These are phyloP conservation scores for Sphenopsis melanotis DNA, from an alignment of 2,797 vertebrate genomes.

Conservation along the genomic window DNA sequence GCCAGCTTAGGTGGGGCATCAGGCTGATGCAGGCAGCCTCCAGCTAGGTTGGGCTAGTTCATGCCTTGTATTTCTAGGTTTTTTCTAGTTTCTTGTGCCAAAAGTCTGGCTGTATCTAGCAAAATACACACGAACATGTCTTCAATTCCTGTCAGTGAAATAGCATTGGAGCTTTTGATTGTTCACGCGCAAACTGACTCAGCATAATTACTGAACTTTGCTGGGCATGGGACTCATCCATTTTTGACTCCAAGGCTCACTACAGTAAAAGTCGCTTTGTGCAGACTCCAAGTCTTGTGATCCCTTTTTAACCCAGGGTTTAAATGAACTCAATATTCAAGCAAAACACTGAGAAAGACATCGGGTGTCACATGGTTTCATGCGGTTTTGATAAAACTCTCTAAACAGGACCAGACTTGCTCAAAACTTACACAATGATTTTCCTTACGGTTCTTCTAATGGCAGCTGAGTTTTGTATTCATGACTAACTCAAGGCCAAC, in stretches of 20 bases:
- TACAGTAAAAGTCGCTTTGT: background rate
- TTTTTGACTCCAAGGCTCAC: background rate
- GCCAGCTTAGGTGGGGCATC: background rate
- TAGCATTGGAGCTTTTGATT: background rate
- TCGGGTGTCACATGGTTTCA: background rate
- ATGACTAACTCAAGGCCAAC: background rate
- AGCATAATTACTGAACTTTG: background rate
- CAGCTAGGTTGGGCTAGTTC: background rate
- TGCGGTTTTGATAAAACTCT: slow-evolving; percentile 1
- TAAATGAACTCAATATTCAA: background rate
- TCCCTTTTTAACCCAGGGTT: background rate
- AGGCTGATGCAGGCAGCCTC: background rate
- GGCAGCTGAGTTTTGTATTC: background rate
- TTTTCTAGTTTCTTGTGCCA: background rate
- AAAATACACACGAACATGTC: background rate
- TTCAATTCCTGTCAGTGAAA: background rate
- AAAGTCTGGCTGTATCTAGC: background rate
- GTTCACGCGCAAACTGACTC: fast-evolving
- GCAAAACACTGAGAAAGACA: background rate
- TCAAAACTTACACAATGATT: background rate
- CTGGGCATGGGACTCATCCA: background rate
- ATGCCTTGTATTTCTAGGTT: background rate
- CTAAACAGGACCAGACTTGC: background rate
- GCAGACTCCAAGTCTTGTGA: background rate
- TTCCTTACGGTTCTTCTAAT: background rate